Conservation (phyloP, 2,113 vertebrate genomes). For the Acinonyx jubatus region DNA sequence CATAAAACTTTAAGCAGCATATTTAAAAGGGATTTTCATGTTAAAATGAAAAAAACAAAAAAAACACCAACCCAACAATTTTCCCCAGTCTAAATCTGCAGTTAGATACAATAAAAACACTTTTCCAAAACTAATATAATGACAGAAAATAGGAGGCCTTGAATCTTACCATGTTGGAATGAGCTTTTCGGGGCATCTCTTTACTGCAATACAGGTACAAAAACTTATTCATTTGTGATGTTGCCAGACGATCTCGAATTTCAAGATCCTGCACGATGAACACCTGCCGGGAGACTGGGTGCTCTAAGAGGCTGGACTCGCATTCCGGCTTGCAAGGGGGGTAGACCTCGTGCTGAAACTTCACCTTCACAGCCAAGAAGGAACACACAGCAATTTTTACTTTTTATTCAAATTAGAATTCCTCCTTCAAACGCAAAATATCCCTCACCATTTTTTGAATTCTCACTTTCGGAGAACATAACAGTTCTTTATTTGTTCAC, state of each 20-base stretch:
- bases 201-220: constrained; percentile 97
- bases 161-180: constrained; percentile 94
- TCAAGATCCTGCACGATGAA: constrained; percentile 97
- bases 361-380: constrained; percentile 87
- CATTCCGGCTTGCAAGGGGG: constrained; percentile 82
- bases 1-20: not conserved
- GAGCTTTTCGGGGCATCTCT: constrained; percentile 96
- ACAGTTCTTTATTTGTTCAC: not conserved
- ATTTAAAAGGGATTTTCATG: constrained; percentile 36
- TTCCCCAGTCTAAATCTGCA: not conserved
- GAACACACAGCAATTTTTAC: not conserved
- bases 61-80: not conserved
- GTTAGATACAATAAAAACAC: not conserved
- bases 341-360: constrained; percentile 98
- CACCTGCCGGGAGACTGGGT: constrained; percentile 94
- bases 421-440: not conserved
- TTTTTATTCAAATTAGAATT: not conserved
- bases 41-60: not conserved
- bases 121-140: not conserved
- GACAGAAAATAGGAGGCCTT: not conserved
- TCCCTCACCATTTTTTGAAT: not conserved
- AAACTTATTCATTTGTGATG: constrained; percentile 99
- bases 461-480: not conserved
- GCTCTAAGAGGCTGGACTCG: constrained; percentile 85
- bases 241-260: constrained; percentile 95